Evolutionary conservation across 2,888 invertebrate species (phyloP), one percentile per base, ranked within the genome.

Genomic region (Ectropis crepuscularia): DNA sequence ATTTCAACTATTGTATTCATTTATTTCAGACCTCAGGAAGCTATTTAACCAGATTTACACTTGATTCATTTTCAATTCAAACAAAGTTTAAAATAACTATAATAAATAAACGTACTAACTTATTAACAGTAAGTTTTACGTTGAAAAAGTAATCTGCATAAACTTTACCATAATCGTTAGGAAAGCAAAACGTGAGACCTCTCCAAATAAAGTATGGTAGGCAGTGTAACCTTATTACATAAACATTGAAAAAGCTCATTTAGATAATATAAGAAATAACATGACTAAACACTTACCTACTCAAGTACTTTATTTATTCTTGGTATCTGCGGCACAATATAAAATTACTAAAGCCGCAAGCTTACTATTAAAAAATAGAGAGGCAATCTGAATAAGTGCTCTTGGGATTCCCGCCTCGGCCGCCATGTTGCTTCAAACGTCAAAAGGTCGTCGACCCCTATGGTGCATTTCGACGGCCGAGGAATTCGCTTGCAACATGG

Each of bases 341-440:
- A 70, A 60, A 63, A 60, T 62, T 65, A 53, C 48, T 51, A 58
- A 65, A 70, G 67, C 76, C 73, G 74, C 74, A 77, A 76, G 65
- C 42, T 77, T 76, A 64, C 65, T 68, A 64, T 68, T 63, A 59
- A 82, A 80, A 77, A 78, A 77, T 80, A 76, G 77, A 82, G 83
- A 80, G 79, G 85, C 85, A 85, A 87, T 89, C 84, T 78, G 78
- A 83, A 75, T 83, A 78, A 87, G 87, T 86, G 84, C 83, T 82
- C 83, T 86, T 72, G 80, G 86, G 77, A 83, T 86, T 87, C 81
- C 87, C 86, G 84, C 80, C 75, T 68, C 54, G 69, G 65, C 77
- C 71, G 79, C 83, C 82, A 80, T 83, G 74, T 80, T 83, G 82
- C 72, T 76, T 70, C 78, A 78, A 78, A 80, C 82, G 82, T 85